phyloP scores from a whole-genome alignment of 2,888 invertebrate species.

The Drosophila mercatorum region DNA sequence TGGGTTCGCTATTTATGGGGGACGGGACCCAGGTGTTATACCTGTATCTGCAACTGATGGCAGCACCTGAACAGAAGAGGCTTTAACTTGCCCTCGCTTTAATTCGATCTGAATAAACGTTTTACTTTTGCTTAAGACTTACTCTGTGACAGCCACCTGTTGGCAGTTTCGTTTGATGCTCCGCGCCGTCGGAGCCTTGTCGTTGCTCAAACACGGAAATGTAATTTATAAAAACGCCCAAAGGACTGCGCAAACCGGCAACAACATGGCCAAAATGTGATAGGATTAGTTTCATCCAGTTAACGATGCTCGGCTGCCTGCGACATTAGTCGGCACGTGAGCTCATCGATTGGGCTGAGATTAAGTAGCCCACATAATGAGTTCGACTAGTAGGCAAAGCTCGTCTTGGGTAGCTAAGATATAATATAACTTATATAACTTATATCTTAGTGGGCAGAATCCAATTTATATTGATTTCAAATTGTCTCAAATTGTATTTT shows the following conservation, averaged over 20 bases:
- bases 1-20: constrained; percentile 27
- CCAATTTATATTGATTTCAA: background rate
- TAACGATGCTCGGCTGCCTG: constrained; percentile 37
- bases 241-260: constrained; percentile 32
- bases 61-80: background rate
- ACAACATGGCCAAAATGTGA: constrained; percentile 35
- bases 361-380: background rate
- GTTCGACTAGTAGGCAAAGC: background rate
- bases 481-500: background rate
- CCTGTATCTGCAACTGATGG: constrained; percentile 43
- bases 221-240: constrained; percentile 64
- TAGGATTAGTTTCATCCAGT: constrained; percentile 52
- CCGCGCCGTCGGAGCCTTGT: constrained; percentile 18
- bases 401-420: background rate
- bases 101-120: constrained; percentile 11
- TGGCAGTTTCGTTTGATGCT: constrained; percentile 39
- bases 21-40: background rate
- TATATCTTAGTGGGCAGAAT: background rate
- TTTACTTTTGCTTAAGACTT: constrained; percentile 4
- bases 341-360: constrained; percentile 25
- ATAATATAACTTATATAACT: background rate
- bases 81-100: constrained; percentile 13
- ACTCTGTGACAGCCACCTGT: constrained; percentile 53
- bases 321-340: constrained; percentile 41
- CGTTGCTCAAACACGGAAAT: constrained; percentile 60